Evolutionary conservation across 2,113 vertebrate species (phyloP), one percentile per base, ranked within the genome.

Genomic region (Gasterosteus nipponicus): DNA sequence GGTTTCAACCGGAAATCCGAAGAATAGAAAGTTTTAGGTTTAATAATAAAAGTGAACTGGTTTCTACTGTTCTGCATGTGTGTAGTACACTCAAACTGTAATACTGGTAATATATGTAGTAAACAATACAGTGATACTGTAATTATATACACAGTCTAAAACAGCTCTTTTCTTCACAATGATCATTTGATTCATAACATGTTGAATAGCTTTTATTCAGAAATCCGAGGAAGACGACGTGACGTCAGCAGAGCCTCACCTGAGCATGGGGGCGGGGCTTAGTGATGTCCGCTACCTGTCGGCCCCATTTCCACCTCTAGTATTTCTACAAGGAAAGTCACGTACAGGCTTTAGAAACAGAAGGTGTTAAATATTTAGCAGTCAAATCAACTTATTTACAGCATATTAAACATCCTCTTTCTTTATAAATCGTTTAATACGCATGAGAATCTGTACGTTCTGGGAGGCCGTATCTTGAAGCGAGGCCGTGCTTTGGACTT

Each of bases 41-140:
- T 82, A 47, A 65, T 61, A 79, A 18, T 80, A 29, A 73, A 86
- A 29, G 39, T 56, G 47, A 35, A 26, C 38, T 59, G 33, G 38
- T 62, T 69, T 53, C 67, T 75, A 69, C 61, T 80, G 73, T 73
- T 51, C 67, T 84, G 81, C 78, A 73, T 86, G 75, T 75, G 68
- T 35, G 57, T 59, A 0, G 11, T 61, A 46, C 51, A 65, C 18
- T 66, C 51, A 33, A 59, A 76, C 63, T 60, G 47, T 67, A 57
- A 61, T 62, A 46, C 46, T 69, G 53, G 59, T 54, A 14, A 72
- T 67, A 60, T 22, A 44, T 41, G 39, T 65, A 51, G 41, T 42
- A 53, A 35, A 44, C 10, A 6, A 26, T 58, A n/a, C 22, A 66
- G 39, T 65, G 31, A 51, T 69, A 51, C 18, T 75, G 59, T 65